Evolutionary conservation across 2,797 vertebrate genomes (phyloP), one percentile per base, ranked within the genome.

Genomic region (Enteromius afrohamiltoni): DNA sequence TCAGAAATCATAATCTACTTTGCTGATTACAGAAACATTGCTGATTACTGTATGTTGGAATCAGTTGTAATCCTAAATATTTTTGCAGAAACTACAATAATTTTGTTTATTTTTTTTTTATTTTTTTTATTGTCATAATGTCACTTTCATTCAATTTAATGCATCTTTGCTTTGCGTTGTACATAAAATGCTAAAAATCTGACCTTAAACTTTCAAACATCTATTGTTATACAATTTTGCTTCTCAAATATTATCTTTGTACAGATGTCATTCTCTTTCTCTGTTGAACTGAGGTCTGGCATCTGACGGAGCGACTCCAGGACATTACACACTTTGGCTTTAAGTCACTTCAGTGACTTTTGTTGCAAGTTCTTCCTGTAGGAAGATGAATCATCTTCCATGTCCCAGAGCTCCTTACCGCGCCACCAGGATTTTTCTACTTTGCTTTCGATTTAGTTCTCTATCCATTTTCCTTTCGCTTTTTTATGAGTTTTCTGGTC

Each of bases 401-500:
- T 3, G 19, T 83, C 62, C 49, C 73, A 69, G 73, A 58, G 64
- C 73, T 83, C 71, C 60, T 75, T 19, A 7, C 71, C 14, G 45
- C 47, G 9, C 23, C 71, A 75, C 21, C 19, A 81, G 55, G 45
- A 40, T 26, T 49, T 64, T 34, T 82, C 53, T 45, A 64, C 26
- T 45, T 42, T 81, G 19, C n/a, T 77, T 68, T 68, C 13, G 40
- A 74, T 83, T 74, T 73, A 49, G 34, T 73, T 62, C 40, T 76
- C 42, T 69, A 65, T 83, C 34, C 47, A n/a, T 69, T 77, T 83
- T 64, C 26, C 29, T 74, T 74, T 37, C 0, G 21, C 53, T 62
- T 75, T 58, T 74, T 76, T 67, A 68, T 77, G 71, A 77, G 81
- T 55, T 83, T 82, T 68, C 37, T 45, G n/a, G 55, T 77, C 55